Base-by-base conservation (phyloP, 1,140 invertebrate species). In the Latrodectus geometricus region DNA sequence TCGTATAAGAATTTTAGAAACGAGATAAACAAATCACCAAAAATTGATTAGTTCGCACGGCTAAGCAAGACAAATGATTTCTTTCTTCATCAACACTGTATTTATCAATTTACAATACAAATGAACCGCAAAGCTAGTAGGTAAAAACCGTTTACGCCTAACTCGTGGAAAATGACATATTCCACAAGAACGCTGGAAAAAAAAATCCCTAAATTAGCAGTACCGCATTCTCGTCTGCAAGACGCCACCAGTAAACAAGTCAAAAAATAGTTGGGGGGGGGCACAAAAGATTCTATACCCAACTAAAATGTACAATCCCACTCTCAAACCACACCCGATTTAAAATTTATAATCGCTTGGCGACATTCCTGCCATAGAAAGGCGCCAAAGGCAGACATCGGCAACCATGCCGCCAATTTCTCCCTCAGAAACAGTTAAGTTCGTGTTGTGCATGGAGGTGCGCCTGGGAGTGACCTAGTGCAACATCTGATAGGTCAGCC, bases 311-410 rank as follows among this genome's bases (percentile, higher is more conserved):
- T 75, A 75, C 73, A 75, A 86, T 78, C 56, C 54, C 54, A 86
- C 56, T 83, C 80, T 48, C 21, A 49, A 50, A 84, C 81, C 61
- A 54, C 56, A 66, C 75, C 75, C 74, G 83, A 78, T 56, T 86
- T 86, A 70, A 86, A 86, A 86, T 86, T 86, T 86, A 86, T 86
- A 74, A 86, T 86, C 50, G 9, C 23, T 86, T 86, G 83, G 83
- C 83, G 83, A 86, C 83, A 86, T 86, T 86, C 83, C 75, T 56
- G 66, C 49, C 65, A 12, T 9, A 12, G 21, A 61, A 61, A 4
- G 17, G 48, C 73, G 83, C 83, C 83, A 81, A 81, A 14, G 73
- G 61, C 15, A 21, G 20, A 35, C 50, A 3, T 15, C 56, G 74
- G 83, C 83, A 86, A 86, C 83, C 83, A 61, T 86, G 52, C 61